Evolutionary conservation across 2,113 vertebrate species (phyloP).

Genomic region (Miniopterus natalensis): DNA sequence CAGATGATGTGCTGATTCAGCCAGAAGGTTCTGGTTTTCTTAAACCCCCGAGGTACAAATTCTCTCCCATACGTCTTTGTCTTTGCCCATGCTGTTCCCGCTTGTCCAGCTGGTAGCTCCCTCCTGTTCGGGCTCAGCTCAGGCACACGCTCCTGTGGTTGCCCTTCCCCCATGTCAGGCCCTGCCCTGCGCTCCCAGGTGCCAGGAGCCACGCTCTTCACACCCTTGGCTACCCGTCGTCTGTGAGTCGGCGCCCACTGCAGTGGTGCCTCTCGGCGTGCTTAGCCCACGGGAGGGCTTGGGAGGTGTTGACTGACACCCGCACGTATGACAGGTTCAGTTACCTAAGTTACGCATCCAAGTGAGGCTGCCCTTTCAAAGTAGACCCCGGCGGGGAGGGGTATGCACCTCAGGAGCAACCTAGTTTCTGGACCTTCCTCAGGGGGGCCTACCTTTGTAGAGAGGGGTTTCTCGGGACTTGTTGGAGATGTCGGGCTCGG

Average conservation of each 20-base stretch:
- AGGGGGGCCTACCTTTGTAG: slow-evolving; percentile 91
- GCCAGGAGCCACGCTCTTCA: not conserved
- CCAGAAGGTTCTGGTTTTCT: not conserved
- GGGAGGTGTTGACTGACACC: not conserved
- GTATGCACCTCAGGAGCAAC: not conserved
- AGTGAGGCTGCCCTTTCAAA: not conserved
- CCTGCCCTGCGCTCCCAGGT: not conserved
- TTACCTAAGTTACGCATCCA: not conserved
- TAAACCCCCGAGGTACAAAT: not conserved
- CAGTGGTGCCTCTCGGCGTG: fast-evolving
- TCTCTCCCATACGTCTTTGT: not conserved
- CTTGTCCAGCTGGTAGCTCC: not conserved
- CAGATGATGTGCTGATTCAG: not conserved
- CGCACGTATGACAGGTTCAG: fast-evolving
- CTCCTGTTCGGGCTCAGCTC: not conserved
- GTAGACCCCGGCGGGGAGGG: not conserved
- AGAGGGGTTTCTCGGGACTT: slow-evolving; percentile 93
- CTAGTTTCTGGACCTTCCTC: not conserved
- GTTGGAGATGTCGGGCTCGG: slow-evolving; percentile 92
- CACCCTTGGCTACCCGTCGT: not conserved
- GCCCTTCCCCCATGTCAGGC: fast-evolving
- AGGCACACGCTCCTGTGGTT: not conserved
- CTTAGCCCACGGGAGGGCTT: not conserved
- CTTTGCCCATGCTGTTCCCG: not conserved
- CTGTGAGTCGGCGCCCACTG: not conserved